Conservation (phyloP, 2,888 invertebrate species). For the Luperina nickerlii region DNA sequence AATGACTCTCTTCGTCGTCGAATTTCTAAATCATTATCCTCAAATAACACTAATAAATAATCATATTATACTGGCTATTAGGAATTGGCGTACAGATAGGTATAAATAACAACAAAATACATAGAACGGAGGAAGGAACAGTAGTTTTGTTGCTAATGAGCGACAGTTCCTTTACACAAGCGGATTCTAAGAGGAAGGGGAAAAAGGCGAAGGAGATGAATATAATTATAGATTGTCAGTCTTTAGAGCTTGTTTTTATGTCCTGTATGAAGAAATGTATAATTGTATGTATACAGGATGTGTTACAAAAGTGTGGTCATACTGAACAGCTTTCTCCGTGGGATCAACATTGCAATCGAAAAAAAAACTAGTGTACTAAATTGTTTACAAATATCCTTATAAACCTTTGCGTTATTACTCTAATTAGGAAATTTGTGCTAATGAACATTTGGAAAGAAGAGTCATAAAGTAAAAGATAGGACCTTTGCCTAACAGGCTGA, state of each 20-base stretch:
- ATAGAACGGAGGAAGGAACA: constrained; percentile 10
- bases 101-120: constrained; percentile 16
- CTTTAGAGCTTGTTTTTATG: neutral
- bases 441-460: no score
- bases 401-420: no score
- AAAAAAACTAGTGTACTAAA: no score
- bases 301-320: neutral
- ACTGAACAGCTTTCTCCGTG: no score
- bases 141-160: constrained; percentile 1
- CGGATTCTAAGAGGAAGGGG: constrained; percentile 4
- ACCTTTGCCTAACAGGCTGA: no score
- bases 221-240: neutral
- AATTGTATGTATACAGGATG: neutral
- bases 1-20: neutral
- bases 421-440: no score
- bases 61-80: neutral
- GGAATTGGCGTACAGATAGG: neutral
- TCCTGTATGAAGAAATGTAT: neutral
- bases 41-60: neutral
- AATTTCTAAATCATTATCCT: neutral
- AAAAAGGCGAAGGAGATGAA: neutral
- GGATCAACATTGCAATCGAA: no score
- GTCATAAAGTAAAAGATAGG: no score
- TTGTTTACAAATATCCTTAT: no score
- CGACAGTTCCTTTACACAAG: constrained; percentile 1